Conservation (phyloP, 2,888 invertebrate species). For the Macrophya annulata region DNA sequence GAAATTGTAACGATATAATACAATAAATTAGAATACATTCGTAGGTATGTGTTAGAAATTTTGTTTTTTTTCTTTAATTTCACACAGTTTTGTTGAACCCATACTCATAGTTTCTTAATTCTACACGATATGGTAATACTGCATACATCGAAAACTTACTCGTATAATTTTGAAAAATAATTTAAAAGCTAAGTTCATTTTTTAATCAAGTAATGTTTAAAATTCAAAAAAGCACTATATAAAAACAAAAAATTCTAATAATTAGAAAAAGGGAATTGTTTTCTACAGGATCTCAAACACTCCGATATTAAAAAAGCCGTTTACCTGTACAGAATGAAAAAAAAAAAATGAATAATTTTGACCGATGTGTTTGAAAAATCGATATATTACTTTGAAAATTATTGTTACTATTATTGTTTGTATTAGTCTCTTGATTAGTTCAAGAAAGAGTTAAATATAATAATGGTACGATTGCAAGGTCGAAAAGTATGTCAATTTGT, state of each 20-base stretch:
- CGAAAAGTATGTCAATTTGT: not conserved
- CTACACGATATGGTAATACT: not conserved
- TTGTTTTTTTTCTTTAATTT: not conserved
- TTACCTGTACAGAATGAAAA: too few species aligned
- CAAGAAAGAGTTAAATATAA: not conserved
- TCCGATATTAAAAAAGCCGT: too few species aligned
- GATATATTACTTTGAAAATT: not conserved
- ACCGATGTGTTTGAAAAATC: not conserved
- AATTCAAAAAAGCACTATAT: too few species aligned
- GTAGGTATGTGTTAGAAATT: not conserved
- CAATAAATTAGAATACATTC: too few species aligned
- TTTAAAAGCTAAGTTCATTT: too few species aligned
- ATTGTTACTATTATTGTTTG: too few species aligned
- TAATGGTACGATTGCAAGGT: not conserved
- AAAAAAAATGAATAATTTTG: not conserved
- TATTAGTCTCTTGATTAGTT: not conserved
- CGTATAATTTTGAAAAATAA: not conserved
- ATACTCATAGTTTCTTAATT: not conserved
- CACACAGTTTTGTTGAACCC: not conserved
- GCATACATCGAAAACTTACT: not conserved
- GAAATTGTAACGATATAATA: too few species aligned
- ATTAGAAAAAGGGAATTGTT: not conserved
- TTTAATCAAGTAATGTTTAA: too few species aligned
- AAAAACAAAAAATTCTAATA: not conserved
- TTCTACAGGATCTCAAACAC: too few species aligned